Conservation (phyloP, 92 coral and sea anemone genomes). For the Zoanthus sansibaricus region DNA sequence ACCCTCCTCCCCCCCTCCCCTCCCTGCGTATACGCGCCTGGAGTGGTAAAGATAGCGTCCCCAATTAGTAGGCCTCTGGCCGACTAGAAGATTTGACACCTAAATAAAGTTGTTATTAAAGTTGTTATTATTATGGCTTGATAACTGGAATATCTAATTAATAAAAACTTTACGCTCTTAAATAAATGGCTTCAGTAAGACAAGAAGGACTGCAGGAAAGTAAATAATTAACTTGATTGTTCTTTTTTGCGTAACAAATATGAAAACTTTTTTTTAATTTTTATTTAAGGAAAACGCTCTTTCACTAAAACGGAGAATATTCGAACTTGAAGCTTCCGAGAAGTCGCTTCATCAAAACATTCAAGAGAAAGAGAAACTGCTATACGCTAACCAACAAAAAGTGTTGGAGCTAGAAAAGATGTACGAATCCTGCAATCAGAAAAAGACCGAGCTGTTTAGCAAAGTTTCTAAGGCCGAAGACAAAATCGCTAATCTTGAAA, state of each 20-base stretch:
- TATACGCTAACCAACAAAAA: constrained; percentile 59
- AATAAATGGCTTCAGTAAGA: too few species aligned
- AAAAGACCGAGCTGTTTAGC: constrained; percentile 69
- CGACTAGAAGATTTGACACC: too few species aligned
- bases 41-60: too few species aligned
- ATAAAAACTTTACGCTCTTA: too few species aligned
- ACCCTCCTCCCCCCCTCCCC: too few species aligned
- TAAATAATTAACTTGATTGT: neutral
- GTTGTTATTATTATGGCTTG: too few species aligned
- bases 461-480: constrained; percentile 79
- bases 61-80: too few species aligned
- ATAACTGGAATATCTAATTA: too few species aligned
- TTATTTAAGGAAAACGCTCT: constrained; percentile 62
- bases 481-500: constrained; percentile 62
- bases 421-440: constrained; percentile 68
- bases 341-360: constrained; percentile 66
- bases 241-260: neutral
- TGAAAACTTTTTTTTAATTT: neutral
- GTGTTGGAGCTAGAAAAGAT: constrained; percentile 73
- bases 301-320: constrained; percentile 68
- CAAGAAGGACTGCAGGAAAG: too few species aligned
- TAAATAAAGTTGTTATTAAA: too few species aligned
- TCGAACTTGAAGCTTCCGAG: constrained; percentile 83
- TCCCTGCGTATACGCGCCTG: too few species aligned
- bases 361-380: constrained; percentile 74